Evolutionary conservation across 2,888 invertebrate species (phyloP).

Genomic region (Laspeyria flexula): DNA sequence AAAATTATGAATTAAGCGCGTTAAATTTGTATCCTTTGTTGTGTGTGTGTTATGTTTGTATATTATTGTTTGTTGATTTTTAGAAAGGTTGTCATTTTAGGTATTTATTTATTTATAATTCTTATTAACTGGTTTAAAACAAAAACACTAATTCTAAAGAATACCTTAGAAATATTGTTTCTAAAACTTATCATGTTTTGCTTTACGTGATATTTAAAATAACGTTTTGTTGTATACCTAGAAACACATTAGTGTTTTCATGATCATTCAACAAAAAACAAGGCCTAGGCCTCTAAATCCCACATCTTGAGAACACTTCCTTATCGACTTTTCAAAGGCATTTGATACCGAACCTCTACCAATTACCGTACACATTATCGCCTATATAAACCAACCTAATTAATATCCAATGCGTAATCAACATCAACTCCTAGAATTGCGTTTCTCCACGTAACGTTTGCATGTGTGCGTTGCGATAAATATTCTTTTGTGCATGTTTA

Average conservation of each 20-base stretch:
- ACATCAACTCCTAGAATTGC: constrained; percentile 24
- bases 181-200: too few relatives aligned
- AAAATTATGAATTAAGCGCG: neutral
- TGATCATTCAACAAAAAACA: too few relatives aligned
- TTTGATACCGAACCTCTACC: constrained; percentile 7
- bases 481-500: constrained; percentile 13
- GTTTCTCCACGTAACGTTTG: constrained; percentile 24
- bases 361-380: constrained; percentile 21
- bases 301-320: neutral
- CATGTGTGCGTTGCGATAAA: constrained; percentile 17
- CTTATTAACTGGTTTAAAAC: too few relatives aligned
- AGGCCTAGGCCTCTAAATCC: too few relatives aligned
- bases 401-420: constrained; percentile 9
- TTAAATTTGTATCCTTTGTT: neutral
- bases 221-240: too few relatives aligned
- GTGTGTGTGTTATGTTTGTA: neutral
- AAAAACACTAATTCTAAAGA: too few relatives aligned
- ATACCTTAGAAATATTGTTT: too few relatives aligned
- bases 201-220: too few relatives aligned
- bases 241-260: too few relatives aligned
- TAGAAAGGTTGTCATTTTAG: too few relatives aligned
- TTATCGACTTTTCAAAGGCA: neutral
- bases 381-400: constrained; percentile 14
- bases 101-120: too few relatives aligned
- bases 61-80: too few relatives aligned